Evolutionary conservation across 2,888 invertebrate species (phyloP), one percentile per base, ranked within the genome.

Genomic region (Taenaris catops): DNA sequence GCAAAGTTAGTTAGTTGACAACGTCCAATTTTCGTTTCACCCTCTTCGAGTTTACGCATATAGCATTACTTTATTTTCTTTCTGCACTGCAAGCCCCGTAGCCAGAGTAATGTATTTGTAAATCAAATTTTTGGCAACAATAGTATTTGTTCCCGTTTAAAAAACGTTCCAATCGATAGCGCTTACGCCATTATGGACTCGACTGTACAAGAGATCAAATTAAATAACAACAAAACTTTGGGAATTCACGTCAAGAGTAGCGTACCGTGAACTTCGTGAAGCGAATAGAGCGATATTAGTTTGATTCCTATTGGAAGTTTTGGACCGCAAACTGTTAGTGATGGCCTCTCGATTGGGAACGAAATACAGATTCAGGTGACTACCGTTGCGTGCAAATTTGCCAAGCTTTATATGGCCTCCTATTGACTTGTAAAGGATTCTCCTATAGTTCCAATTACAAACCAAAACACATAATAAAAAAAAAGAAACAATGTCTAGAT

Each of bases 151-250:
- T n/a, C n/a, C n/a, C n/a, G n/a, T n/a, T n/a, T n/a, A n/a, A n/a
- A n/a, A n/a, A n/a, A n/a, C n/a, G n/a, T n/a, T n/a, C n/a, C n/a
- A n/a, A n/a, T n/a, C n/a, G n/a, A n/a, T n/a, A n/a, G n/a, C n/a
- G n/a, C n/a, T n/a, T n/a, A n/a, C n/a, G n/a, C n/a, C n/a, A n/a
- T n/a, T n/a, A n/a, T n/a, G n/a, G n/a, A n/a, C n/a, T n/a, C n/a
- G n/a, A n/a, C n/a, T n/a, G n/a, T 29, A 29, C 71, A 68, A 73
- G 70, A 73, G 73, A 67, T 70, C 70, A 72, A 83, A 80, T 83
- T 78, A 79, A 83, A 83, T 80, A 81, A 73, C 69, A 76, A 68
- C 64, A 55, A 71, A 78, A 75, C 69, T 76, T 74, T 58, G 65
- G 60, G 58, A 61, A 62, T 58, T 59, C 51, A 41, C 57, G 55